A percentile compares a stretch with the other conserved stretches of the same genome.
Evolutionary conservation across 2,797 vertebrate genomes (phyloP).

Genomic region (Myripristis jacobus): DNA sequence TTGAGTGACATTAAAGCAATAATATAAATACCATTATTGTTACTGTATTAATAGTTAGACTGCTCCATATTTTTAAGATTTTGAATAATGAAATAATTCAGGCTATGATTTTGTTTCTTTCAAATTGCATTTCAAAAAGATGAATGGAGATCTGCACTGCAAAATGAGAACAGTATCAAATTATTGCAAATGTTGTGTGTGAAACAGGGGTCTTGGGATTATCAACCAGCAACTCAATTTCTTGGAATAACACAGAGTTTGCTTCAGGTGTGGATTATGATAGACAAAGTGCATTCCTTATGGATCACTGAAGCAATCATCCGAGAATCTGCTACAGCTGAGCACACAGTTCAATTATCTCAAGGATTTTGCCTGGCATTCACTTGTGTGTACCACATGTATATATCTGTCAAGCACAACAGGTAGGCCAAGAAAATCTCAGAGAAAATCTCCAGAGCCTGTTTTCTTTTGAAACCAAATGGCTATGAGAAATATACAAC

Average conservation of each 20-base stretch:
- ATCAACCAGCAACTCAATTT: no score
- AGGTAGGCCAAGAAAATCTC: neutral
- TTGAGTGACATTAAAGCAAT: no score
- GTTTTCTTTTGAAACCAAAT: neutral
- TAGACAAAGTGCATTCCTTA: neutral
- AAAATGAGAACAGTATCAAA: constrained; percentile 26
- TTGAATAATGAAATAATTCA: neutral
- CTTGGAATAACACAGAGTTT: constrained; percentile 1
- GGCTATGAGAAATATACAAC: neutral
- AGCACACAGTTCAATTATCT: neutral
- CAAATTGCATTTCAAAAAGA: neutral
- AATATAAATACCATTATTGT: no score
- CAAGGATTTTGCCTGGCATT: neutral
- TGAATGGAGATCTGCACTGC: constrained; percentile 6
- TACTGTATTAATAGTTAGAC: no score
- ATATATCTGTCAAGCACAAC: neutral
- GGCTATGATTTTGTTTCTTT: neutral
- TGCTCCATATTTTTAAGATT: neutral
- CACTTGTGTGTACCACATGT: neutral
- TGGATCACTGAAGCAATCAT: neutral
- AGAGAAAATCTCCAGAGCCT: neutral
- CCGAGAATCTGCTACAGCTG: neutral
- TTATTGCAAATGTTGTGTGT: constrained; percentile 15
- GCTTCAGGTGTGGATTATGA: neutral
- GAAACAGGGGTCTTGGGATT: neutral